Conservation (phyloP, 2,888 invertebrate species). For the Lasioglossum oenotherae region DNA sequence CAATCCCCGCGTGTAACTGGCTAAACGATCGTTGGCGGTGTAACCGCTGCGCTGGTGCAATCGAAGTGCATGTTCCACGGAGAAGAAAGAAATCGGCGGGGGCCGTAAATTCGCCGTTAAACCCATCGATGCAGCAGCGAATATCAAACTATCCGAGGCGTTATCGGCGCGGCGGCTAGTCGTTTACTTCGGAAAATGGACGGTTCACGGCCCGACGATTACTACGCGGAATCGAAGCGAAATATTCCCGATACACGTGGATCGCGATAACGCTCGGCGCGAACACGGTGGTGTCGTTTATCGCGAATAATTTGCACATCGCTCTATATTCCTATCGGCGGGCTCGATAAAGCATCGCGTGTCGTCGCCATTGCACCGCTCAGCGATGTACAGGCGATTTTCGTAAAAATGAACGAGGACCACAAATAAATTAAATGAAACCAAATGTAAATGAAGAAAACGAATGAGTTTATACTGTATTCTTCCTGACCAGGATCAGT, state of each 20-base stretch:
- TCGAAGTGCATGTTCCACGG: background rate
- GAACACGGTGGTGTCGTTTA: slow-evolving; percentile 1
- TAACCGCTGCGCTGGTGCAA: background rate
- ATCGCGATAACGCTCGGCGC: slow-evolving; percentile 2
- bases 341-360: slow-evolving; percentile 10
- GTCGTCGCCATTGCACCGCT: background rate
- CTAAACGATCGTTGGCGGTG: background rate
- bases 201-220: background rate
- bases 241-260: background rate
- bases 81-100: background rate
- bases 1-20: slow-evolving; percentile 4
- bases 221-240: slow-evolving; percentile 5
- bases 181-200: background rate
- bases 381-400: background rate
- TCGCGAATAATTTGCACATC: slow-evolving; percentile 20
- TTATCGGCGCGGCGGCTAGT: background rate
- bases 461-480: too few species aligned
- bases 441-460: too few species aligned
- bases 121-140: background rate
- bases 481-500: too few species aligned
- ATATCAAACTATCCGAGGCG: background rate
- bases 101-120: slow-evolving; percentile 30
- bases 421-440: too few species aligned
- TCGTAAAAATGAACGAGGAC: too few species aligned
- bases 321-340: slow-evolving; percentile 19